Evolutionary conservation across 2,888 invertebrate species (phyloP), one percentile per base, ranked within the genome.

Genomic region (Chrysina gloriosa): DNA sequence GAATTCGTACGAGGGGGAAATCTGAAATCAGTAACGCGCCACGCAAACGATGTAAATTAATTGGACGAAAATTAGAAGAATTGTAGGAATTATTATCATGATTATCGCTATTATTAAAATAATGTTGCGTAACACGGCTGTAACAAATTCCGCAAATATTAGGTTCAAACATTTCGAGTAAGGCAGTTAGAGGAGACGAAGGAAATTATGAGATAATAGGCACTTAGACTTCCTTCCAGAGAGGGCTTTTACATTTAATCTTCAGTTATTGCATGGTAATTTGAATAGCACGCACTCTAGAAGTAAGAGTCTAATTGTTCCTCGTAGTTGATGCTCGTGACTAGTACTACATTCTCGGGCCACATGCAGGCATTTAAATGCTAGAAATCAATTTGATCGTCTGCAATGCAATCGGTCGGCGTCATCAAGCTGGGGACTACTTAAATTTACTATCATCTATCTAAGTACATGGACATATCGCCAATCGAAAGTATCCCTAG

Each of bases 331-430:
- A 71, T 47, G 25, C 63, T 50, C 63, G 61, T 50, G 50, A 70
- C 69, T 71, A 65, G 72, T 69, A 65, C 65, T 52, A 70, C 66
- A 68, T 67, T 69, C 54, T 68, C 67, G 56, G 50, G 69, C 69
- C 72, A 68, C 70, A 72, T 70, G 70, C 70, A 68, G 72, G 69
- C 72, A 69, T 72, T 73, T 70, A 71, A 65, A 72, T 73, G 72
- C 73, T 72, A 72, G 71, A 70, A 74, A 74, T 74, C 74, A 74
- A 74, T 74, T 74, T 72, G 67, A 56, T 58, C 68, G 65, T 70
- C 69, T 69, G 70, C 71, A 71, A 72, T 69, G 72, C 69, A 72
- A 73, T 74, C 73, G 73, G 71, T 74, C 68, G 68, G 65, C 66
- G 70, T 71, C 73, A 74, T 73, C 70, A 73, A 63, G 65, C 65